These are phyloP conservation scores for Butorides virescens DNA, from an alignment of 2,113 vertebrate species.

Conservation along the genomic window DNA sequence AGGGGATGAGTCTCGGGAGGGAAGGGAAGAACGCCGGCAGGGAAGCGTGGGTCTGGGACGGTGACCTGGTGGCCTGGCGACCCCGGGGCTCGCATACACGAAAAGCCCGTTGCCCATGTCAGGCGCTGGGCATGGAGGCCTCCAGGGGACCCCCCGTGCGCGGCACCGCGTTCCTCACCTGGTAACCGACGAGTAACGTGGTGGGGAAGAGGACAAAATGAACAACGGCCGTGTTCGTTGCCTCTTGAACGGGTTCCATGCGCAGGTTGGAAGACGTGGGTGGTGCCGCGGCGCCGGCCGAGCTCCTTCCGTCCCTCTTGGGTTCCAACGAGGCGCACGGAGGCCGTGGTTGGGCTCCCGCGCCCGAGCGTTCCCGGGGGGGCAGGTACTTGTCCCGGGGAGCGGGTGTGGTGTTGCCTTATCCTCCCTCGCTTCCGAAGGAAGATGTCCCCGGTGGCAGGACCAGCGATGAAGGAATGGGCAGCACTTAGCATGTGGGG, in stretches of 20 bases:
- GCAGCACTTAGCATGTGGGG: background rate
- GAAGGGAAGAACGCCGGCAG: background rate
- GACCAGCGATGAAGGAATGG: background rate
- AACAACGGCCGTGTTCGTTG: accelerated
- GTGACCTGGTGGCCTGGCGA: accelerated
- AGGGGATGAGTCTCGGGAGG: background rate
- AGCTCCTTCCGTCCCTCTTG: background rate
- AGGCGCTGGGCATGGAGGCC: background rate
- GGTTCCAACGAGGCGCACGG: background rate
- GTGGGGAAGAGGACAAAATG: background rate
- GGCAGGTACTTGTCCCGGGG: background rate
- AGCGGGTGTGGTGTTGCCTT: background rate
- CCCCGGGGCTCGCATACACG: background rate
- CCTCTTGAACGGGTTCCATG: background rate
- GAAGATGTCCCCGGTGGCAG: accelerated
- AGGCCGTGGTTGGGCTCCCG: background rate
- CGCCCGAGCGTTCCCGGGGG: background rate
- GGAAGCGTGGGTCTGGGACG: background rate
- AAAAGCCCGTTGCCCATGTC: background rate
- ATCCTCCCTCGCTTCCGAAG: background rate
- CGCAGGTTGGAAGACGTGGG: background rate
- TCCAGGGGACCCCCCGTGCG: background rate
- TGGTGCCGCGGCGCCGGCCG: no score
- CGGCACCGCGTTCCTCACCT: background rate
- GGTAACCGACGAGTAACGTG: accelerated